A percentile compares a stretch with the other conserved stretches of the same genome.
Evolutionary conservation across 2,797 vertebrate species (phyloP).

Genomic region (Poecilia picta): DNA sequence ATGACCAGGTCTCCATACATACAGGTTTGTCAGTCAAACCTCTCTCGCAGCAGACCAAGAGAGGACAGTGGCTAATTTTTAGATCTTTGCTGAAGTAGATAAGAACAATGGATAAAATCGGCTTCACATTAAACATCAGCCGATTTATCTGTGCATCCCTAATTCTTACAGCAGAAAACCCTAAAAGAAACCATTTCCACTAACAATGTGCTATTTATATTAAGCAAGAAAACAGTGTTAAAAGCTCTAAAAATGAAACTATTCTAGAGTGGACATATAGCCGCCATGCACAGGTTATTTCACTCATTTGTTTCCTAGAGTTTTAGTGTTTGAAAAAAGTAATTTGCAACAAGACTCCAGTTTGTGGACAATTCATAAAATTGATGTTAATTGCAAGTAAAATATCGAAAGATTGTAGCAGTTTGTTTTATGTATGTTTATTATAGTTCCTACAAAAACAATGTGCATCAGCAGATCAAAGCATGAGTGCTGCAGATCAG

Average conservation of each 20-base stretch:
- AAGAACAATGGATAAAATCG: no score
- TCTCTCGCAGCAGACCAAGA: no score
- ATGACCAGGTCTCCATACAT: no score
- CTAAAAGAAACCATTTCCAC: neutral
- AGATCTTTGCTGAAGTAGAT: no score
- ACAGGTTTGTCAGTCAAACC: no score
- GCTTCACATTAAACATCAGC: no score
- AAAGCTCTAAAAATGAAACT: neutral
- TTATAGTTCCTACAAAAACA: neutral
- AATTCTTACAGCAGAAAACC: neutral
- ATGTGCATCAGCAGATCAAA: neutral
- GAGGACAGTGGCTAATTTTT: no score
- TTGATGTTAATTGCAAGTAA: no score
- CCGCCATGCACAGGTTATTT: no score
- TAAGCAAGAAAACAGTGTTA: neutral
- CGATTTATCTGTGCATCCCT: no score
- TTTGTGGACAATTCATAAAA: neutral
- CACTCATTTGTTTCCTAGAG: neutral
- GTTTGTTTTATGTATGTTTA: neutral
- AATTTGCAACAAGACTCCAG: neutral
- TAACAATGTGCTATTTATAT: neutral
- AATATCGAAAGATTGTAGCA: neutral
- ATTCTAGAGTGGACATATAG: neutral
- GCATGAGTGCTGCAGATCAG: neutral
- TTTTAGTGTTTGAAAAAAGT: neutral